Evolutionary conservation across 1,140 invertebrate species (phyloP).

Genomic region (Sinella curviseta): DNA sequence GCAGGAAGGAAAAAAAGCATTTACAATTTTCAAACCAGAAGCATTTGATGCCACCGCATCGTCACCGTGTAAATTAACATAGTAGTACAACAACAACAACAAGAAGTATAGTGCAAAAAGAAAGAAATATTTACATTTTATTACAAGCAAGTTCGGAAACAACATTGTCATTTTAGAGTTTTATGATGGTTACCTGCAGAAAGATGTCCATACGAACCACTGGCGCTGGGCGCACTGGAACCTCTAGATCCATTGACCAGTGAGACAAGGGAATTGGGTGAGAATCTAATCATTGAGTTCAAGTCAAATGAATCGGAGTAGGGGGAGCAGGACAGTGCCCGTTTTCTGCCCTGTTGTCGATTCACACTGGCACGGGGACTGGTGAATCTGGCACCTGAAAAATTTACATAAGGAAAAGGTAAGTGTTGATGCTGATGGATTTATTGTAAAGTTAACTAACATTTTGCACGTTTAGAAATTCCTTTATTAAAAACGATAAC

Average conservation of each 20-base stretch:
- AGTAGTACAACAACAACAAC: no score
- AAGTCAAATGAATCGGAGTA: constrained; percentile 93
- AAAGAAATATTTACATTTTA: neutral
- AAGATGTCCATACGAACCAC: constrained; percentile 90
- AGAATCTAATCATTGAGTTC: constrained; percentile 91
- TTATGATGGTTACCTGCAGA: constrained; percentile 68
- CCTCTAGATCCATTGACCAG: constrained; percentile 83
- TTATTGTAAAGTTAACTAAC: neutral
- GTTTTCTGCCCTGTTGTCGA: constrained; percentile 73
- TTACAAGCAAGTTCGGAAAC: constrained; percentile 7
- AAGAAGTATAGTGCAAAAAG: no score
- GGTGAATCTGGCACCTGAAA: constrained; percentile 70
- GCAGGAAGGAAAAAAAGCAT: no score
- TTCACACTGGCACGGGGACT: constrained; percentile 63
- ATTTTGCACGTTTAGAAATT: neutral
- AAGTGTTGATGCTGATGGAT: neutral
- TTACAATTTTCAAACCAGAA: no score
- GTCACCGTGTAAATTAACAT: no score
- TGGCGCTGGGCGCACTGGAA: constrained; percentile 69
- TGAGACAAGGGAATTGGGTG: constrained; percentile 88
- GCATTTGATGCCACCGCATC: no score
- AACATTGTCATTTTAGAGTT: constrained; percentile 7
- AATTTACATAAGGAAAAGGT: constrained; percentile 24
- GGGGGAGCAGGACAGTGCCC: constrained; percentile 89
- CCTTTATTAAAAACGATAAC: neutral